Percentiles rank a stretch among this genome's conserved stretches.
These are phyloP conservation scores for Spermophilus dauricus DNA, from an alignment of 2,113 vertebrate genomes.

Conservation along the genomic window DNA sequence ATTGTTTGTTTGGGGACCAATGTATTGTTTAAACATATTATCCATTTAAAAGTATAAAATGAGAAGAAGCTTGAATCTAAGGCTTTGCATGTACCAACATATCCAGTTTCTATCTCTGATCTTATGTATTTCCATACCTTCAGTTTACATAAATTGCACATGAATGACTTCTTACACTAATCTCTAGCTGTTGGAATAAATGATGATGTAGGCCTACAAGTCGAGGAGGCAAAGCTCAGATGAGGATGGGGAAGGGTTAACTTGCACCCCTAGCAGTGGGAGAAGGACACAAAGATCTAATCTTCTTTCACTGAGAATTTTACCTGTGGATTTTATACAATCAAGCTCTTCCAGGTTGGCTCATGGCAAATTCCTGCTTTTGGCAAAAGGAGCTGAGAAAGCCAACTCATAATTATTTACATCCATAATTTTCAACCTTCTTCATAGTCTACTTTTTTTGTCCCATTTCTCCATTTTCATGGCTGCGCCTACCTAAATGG, in stretches of 20 bases:
- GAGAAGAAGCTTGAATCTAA: neutral
- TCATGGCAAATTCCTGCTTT: neutral
- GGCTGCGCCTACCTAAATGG: neutral
- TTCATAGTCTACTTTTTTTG: neutral
- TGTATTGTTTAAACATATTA: neutral
- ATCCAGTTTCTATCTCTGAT: neutral
- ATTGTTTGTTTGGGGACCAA: neutral
- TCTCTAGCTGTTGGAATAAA: neutral
- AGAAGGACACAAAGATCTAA: neutral
- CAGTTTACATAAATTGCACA: neutral
- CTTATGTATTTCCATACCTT: neutral
- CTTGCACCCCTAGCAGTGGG: no score
- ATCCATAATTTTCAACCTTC: neutral
- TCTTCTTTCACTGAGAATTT: neutral
- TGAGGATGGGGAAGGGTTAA: neutral
- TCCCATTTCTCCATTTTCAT: neutral
- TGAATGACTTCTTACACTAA: neutral
- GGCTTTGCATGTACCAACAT: neutral
- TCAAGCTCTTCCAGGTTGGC: neutral
- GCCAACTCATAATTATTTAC: neutral
- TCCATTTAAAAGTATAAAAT: neutral
- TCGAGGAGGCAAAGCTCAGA: neutral
- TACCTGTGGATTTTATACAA: neutral
- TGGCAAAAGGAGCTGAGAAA: conserved; percentile 18
- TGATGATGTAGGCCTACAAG: neutral